These are phyloP conservation scores for Tonatia bakeri DNA, from an alignment of 2,113 vertebrate genomes.

Conservation along the genomic window DNA sequence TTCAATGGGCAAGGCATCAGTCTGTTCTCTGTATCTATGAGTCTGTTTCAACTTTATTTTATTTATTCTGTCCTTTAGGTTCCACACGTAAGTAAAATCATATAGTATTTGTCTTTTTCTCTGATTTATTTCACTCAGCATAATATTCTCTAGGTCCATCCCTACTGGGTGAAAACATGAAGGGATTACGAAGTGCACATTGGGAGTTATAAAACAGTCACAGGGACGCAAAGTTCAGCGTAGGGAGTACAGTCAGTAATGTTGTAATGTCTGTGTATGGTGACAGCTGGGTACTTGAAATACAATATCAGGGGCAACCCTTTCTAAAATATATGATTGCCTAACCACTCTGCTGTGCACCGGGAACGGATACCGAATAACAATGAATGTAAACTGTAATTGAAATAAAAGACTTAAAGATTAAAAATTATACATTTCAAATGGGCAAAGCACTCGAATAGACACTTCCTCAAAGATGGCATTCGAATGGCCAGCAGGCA, in stretches of 20 bases:
- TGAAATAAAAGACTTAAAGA: not conserved
- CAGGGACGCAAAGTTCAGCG: not conserved
- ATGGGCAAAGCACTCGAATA: not conserved
- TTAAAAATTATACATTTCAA: not conserved
- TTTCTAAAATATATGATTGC: not conserved
- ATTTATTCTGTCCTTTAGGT: not conserved
- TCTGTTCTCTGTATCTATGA: not conserved
- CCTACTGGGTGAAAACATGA: not conserved
- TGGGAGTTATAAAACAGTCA: not conserved
- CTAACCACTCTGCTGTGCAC: not conserved
- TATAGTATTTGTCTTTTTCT: not conserved
- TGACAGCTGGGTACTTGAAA: not conserved
- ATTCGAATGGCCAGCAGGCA: not conserved
- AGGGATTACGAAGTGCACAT: not conserved
- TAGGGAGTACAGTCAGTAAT: not conserved
- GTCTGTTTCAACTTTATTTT: not conserved
- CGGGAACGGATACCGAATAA: not conserved
- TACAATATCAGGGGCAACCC: not conserved
- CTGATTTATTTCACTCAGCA: not conserved
- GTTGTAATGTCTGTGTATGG: not conserved
- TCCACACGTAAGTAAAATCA: not conserved
- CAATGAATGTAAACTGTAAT: not conserved
- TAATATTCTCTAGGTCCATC: not conserved
- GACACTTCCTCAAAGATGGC: not conserved
- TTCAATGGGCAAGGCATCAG: not conserved